A percentile compares a stretch with the other conserved stretches of the same genome.
phyloP scores from a whole-genome alignment of 2,113 vertebrate species.

The Macrotis lagotis region DNA sequence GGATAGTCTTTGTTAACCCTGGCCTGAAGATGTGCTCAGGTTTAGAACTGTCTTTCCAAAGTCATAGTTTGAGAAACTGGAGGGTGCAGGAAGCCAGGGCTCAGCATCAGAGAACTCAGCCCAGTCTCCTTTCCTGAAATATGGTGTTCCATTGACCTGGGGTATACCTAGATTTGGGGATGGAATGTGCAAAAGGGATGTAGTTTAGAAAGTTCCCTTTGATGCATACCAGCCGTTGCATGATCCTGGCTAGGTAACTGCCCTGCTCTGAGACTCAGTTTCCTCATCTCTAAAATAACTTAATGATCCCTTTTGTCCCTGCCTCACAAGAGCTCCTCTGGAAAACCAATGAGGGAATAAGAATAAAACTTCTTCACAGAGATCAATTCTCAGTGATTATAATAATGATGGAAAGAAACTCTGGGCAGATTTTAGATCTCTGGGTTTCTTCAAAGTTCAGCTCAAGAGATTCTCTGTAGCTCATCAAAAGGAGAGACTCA shows the following conservation, averaged over 20 bases:
- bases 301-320: background rate
- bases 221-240: background rate
- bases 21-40: background rate
- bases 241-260: background rate
- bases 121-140: no score
- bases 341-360: background rate
- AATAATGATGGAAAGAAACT: background rate
- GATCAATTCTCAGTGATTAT: background rate
- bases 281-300: background rate
- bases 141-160: background rate
- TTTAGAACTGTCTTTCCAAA: background rate
- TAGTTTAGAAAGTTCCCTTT: background rate
- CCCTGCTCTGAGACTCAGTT: no score
- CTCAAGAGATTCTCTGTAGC: no score
- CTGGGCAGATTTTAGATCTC: background rate
- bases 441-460: background rate
- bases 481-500: background rate
- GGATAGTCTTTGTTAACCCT: background rate
- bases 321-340: background rate
- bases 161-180: background rate
- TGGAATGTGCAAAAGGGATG: background rate
- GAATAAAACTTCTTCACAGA: background rate
- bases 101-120: background rate
- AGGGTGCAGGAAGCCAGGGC: background rate
- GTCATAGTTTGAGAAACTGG: background rate